A percentile compares a stretch with the other conserved stretches of the same genome.
phyloP scores from a whole-genome alignment of 2,888 invertebrate genomes.

The Stictocephala bisonia region DNA sequence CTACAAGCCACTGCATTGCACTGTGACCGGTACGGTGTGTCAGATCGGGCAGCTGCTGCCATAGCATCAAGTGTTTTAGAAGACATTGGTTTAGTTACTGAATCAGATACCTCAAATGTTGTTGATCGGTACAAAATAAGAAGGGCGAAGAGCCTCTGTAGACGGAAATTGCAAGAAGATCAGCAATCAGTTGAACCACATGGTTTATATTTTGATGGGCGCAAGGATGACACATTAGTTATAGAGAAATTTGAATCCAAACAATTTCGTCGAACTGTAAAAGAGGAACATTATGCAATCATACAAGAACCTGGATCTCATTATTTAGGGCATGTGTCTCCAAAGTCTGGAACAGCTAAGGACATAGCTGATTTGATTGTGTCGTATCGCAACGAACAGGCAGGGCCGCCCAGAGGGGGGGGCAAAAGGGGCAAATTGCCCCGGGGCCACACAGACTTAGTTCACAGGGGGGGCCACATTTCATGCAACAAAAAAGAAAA shows the following conservation, averaged over 20 bases:
- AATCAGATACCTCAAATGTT: slow-evolving; percentile 14
- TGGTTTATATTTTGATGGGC: slow-evolving; percentile 34
- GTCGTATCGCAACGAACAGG: slow-evolving; percentile 16
- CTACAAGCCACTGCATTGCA: slow-evolving; percentile 34
- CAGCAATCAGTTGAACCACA: not conserved
- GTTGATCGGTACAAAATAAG: slow-evolving; percentile 34
- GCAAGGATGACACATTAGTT: not conserved
- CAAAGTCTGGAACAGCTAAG: slow-evolving; percentile 17
- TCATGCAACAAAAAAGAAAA: too few relatives aligned
- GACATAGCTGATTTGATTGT: slow-evolving; percentile 20
- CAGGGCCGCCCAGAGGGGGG: too few relatives aligned
- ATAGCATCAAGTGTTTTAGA: slow-evolving; percentile 42
- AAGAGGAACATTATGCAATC: not conserved
- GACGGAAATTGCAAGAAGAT: not conserved
- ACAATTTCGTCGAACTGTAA: not conserved
- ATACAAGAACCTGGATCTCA: slow-evolving; percentile 37
- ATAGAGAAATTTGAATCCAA: not conserved
- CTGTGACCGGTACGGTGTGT: slow-evolving; percentile 35
- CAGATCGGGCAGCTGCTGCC: slow-evolving; percentile 38
- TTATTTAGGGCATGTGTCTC: slow-evolving; percentile 39
- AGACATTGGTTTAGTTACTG: slow-evolving; percentile 38
- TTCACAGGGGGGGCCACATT: too few relatives aligned
- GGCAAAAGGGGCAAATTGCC: too few relatives aligned
- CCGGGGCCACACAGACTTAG: too few relatives aligned
- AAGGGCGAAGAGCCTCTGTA: slow-evolving; percentile 30